phyloP scores from a whole-genome alignment of 37 sponge, comb jelly and placozoan genomes.

The Geodia barretti region DNA sequence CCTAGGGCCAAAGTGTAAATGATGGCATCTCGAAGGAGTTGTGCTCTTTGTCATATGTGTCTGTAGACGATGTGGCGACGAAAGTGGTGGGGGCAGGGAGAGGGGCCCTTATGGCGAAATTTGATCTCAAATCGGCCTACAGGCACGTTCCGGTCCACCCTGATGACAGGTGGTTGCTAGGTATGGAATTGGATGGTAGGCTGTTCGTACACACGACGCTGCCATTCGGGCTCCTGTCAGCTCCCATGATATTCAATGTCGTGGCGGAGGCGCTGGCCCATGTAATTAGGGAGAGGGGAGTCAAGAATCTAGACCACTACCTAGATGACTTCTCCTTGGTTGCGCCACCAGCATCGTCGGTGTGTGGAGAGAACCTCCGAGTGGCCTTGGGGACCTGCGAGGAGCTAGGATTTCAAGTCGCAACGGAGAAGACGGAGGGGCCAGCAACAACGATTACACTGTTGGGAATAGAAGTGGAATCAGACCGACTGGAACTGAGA shows the following conservation, averaged over 20 bases:
- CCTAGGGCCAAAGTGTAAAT: conserved; percentile 3
- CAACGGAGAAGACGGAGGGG: conserved; percentile 15
- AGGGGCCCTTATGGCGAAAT: conserved; percentile 12
- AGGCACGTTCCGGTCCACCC: conserved; percentile 43
- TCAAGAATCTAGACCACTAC: conserved; percentile 5
- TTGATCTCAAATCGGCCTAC: conserved; percentile 42
- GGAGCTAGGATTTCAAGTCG: not conserved
- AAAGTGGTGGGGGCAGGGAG: not conserved
- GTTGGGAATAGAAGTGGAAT: conserved; percentile 14
- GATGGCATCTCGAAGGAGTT: conserved; percentile 18
- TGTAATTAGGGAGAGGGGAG: not conserved
- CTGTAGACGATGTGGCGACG: not conserved
- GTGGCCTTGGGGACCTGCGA: conserved; percentile 9
- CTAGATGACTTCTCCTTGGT: conserved; percentile 29
- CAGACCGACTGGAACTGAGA: not conserved
- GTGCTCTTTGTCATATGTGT: conserved; percentile 7
- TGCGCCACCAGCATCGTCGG: not conserved
- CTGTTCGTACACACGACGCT: conserved; percentile 11
- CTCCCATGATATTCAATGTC: conserved; percentile 25
- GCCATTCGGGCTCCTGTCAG: conserved; percentile 28
- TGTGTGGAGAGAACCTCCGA: not conserved
- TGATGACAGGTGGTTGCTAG: conserved; percentile 19
- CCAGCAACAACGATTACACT: conserved; percentile 11
- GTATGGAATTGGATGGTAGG: conserved; percentile 1
- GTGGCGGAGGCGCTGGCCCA: conserved; percentile 22